A percentile compares a stretch with the other conserved stretches of the same genome.
Evolutionary conservation across 2,797 vertebrate genomes (phyloP).

Genomic region (Argya squamiceps): DNA sequence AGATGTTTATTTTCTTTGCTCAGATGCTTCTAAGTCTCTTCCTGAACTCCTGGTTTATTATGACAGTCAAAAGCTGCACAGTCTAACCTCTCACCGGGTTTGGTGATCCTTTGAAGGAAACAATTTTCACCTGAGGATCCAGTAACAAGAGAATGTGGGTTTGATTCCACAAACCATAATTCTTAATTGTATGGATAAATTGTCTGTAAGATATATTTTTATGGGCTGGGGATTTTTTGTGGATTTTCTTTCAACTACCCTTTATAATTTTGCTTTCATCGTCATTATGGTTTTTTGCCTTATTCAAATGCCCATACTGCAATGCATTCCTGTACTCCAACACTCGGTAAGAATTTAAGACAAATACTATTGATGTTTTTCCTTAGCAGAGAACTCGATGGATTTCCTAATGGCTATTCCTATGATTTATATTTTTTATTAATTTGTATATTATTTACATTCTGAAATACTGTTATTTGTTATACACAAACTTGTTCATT

Average conservation of each 20-base stretch:
- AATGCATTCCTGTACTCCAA: neutral
- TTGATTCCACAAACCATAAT: neutral
- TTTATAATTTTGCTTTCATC: neutral
- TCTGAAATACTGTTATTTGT: constrained; percentile 9
- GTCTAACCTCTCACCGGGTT: constrained; percentile 10
- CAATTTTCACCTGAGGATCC: neutral
- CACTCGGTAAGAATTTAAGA: neutral
- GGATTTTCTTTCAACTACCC: neutral
- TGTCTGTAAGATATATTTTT: neutral
- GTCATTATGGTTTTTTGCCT: neutral
- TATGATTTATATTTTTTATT: neutral
- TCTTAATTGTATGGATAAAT: neutral
- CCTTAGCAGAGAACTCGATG: neutral
- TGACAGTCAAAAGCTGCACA: neutral
- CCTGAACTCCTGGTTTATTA: neutral
- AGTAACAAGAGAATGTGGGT: neutral
- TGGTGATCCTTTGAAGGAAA: neutral
- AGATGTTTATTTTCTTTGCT: constrained; percentile 55
- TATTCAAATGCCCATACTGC: neutral
- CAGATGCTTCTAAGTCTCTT: constrained; percentile 1
- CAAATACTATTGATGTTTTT: neutral
- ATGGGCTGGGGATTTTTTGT: accelerated
- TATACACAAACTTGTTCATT: neutral
- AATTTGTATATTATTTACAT: neutral
- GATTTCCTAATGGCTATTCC: constrained; percentile 8